These are phyloP conservation scores for Brachyalestes nurse DNA, from an alignment of 2,797 vertebrate species.

Conservation along the genomic window DNA sequence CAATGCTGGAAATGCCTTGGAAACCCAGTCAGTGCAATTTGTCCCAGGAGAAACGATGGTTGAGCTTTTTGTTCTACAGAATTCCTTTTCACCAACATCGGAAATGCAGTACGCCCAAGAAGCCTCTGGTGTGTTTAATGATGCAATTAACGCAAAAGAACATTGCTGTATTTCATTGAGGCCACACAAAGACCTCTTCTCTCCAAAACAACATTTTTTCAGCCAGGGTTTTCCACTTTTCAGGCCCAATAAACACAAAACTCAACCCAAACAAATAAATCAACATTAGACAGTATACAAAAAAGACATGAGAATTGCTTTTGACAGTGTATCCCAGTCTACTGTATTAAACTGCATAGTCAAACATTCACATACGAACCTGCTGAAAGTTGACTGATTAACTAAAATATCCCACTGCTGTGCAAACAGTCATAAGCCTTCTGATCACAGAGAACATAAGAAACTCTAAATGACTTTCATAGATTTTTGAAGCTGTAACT, in stretches of 20 bases:
- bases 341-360: not conserved
- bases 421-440: not conserved
- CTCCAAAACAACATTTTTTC: not conserved
- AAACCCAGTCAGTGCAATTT: not conserved
- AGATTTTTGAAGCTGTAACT: not conserved
- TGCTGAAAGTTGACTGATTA: not conserved
- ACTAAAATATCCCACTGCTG: not conserved
- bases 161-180: not conserved
- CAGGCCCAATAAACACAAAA: not conserved
- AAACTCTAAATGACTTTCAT: not conserved
- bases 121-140: not conserved
- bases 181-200: not conserved
- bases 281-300: too few species aligned
- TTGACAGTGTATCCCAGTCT: not conserved
- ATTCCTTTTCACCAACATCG: not conserved
- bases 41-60: not conserved
- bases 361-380: conserved; percentile 5
- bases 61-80: not conserved
- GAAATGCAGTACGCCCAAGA: not conserved
- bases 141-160: not conserved
- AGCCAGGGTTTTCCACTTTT: not conserved
- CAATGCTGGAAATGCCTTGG: not conserved
- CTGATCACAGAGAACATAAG: not conserved
- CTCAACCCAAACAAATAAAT: not conserved
- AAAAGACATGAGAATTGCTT: not conserved